A percentile compares a stretch with the other conserved stretches of the same genome.
Evolutionary conservation across 2,113 vertebrate genomes (phyloP).

Genomic region (Vanacampus margaritifer): DNA sequence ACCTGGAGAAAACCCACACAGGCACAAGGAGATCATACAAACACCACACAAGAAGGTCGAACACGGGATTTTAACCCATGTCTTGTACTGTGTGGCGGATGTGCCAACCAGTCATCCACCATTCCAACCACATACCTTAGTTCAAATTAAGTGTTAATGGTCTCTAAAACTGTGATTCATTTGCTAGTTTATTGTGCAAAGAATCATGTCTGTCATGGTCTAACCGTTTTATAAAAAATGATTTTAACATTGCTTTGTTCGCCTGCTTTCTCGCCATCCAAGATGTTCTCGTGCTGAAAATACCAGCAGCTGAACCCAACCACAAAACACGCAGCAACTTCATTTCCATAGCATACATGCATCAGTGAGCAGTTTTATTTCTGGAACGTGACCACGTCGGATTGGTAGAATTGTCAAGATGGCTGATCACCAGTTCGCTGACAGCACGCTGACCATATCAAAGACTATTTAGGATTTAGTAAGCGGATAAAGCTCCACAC

Average conservation of each 20-base stretch:
- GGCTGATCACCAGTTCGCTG: background rate
- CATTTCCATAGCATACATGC: background rate
- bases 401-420: slow-evolving; percentile 1
- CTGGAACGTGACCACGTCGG: background rate
- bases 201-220: background rate
- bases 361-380: background rate
- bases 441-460: slow-evolving; percentile 18
- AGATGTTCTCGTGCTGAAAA: background rate
- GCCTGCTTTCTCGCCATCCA: background rate
- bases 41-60: too few species aligned
- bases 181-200: background rate
- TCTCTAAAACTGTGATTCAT: too few species aligned
- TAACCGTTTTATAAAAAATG: background rate
- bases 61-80: too few species aligned
- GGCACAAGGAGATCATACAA: too few species aligned
- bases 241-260: background rate
- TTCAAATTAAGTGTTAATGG: too few species aligned
- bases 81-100: too few species aligned
- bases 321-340: slow-evolving; percentile 6
- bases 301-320: slow-evolving; percentile 12
- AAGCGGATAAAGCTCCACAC: background rate
- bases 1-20: too few species aligned
- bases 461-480: background rate
- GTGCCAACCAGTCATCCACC: too few species aligned
- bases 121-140: too few species aligned